These are phyloP conservation scores for Agonopterix alstromeriana DNA, from an alignment of 2,888 invertebrate species.

Conservation along the genomic window DNA sequence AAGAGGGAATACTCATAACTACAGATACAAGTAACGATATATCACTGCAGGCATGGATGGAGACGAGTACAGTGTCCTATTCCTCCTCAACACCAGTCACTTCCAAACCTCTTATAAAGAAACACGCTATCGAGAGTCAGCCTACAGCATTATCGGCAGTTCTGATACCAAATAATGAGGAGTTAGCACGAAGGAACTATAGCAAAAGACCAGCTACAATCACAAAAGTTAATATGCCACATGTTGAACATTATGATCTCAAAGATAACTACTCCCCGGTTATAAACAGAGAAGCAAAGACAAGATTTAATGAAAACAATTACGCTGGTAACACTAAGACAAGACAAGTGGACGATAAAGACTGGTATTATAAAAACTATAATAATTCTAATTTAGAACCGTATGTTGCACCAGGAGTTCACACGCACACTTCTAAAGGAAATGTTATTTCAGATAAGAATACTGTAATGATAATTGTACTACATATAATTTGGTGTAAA, in stretches of 20 bases:
- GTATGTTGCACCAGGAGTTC: constrained; percentile 61
- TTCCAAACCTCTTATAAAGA: constrained; percentile 44
- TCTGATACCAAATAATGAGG: constrained; percentile 74
- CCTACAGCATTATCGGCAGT: constrained; percentile 79
- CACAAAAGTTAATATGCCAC: constrained; percentile 61
- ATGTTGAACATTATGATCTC: constrained; percentile 45
- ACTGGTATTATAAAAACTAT: constrained; percentile 93
- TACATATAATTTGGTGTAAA: constrained; percentile 4
- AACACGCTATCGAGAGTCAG: constrained; percentile 46
- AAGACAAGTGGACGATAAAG: constrained; percentile 74
- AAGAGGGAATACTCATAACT: constrained; percentile 59
- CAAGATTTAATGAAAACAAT: constrained; percentile 51
- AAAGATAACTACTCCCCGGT: constrained; percentile 51
- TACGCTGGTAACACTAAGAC: constrained; percentile 58
- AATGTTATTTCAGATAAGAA: constrained; percentile 19
- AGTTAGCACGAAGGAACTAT: constrained; percentile 39
- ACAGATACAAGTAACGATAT: constrained; percentile 66
- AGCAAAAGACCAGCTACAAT: constrained; percentile 60
- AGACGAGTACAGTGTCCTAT: constrained; percentile 49
- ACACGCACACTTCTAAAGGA: constrained; percentile 36
- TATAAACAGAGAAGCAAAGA: constrained; percentile 58
- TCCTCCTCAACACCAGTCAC: constrained; percentile 34
- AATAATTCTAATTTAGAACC: constrained; percentile 78
- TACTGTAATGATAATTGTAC: constrained; percentile 14
- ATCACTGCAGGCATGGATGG: constrained; percentile 58